Evolutionary conservation across 2,888 invertebrate species (phyloP).

Genomic region (Hypercompe scribonia): DNA sequence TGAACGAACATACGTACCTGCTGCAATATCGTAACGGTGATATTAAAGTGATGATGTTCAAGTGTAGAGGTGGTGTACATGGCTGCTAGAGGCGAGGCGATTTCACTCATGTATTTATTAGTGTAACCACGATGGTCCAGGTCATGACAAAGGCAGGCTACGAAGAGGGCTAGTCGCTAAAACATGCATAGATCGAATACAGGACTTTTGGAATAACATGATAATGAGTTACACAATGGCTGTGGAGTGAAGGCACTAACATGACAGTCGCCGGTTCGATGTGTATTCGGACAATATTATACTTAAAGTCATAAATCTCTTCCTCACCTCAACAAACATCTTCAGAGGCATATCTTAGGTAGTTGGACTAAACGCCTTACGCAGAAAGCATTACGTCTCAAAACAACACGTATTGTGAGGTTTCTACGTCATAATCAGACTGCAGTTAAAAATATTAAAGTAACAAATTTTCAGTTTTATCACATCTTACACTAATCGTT

Average conservation of each 20-base stretch:
- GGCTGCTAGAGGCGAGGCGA: constrained; percentile 92
- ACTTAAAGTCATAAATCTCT: neutral
- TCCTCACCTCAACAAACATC: no score
- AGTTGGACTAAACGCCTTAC: no score
- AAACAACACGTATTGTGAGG: no score
- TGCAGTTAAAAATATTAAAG: no score
- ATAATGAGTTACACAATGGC: neutral
- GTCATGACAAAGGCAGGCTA: constrained; percentile 94
- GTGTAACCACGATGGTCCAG: constrained; percentile 95
- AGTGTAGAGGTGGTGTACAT: constrained; percentile 95
- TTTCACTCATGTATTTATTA: constrained; percentile 94
- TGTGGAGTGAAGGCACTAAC: neutral
- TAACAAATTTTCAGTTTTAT: no score
- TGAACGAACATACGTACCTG: constrained; percentile 78
- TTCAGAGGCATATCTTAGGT: no score
- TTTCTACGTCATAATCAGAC: no score
- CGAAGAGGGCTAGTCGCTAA: constrained; percentile 91
- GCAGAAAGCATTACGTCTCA: no score
- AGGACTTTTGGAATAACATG: neutral
- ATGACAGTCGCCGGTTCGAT: no score
- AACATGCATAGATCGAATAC: neutral
- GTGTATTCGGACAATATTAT: no score
- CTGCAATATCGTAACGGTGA: constrained; percentile 94
- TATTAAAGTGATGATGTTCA: constrained; percentile 96
- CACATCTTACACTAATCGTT: neutral